Percentiles rank a stretch among this genome's conserved stretches.
phyloP scores from a whole-genome alignment of 1,140 invertebrate species.

The Neelides sp. region DNA sequence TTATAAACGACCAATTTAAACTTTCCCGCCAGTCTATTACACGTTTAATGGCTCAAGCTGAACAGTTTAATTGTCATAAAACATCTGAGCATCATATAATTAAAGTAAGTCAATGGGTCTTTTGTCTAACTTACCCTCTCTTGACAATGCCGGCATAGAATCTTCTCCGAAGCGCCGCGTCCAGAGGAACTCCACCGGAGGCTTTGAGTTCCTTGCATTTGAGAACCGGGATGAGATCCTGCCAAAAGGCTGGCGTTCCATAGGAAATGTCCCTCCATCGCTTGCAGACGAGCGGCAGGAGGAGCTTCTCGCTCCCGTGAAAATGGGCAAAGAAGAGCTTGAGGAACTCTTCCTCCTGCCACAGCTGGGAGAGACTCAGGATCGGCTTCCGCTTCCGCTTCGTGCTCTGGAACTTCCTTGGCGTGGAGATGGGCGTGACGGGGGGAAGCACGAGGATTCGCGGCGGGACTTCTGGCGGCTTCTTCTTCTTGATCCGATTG shows the following conservation, averaged over 20 bases:
- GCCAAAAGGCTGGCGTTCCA: constrained; percentile 17
- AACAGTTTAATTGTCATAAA: no score
- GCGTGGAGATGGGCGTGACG: background rate
- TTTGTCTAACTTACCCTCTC: constrained; percentile 29
- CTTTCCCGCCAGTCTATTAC: no score
- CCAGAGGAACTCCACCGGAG: constrained; percentile 13
- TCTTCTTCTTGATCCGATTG: constrained; percentile 29
- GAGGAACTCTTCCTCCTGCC: constrained; percentile 26
- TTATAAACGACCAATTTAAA: no score
- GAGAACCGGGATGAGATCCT: constrained; percentile 27
- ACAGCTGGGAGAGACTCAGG: constrained; percentile 9
- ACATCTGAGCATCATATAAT: no score
- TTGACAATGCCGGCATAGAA: constrained; percentile 28
- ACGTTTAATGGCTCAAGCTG: no score
- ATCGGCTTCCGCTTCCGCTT: constrained; percentile 18
- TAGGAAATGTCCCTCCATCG: background rate
- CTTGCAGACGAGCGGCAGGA: constrained; percentile 24
- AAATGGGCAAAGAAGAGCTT: constrained; percentile 25
- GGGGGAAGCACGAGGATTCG: constrained; percentile 9
- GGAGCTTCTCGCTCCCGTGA: constrained; percentile 25
- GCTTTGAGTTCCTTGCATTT: constrained; percentile 29
- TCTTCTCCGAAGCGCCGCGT: constrained; percentile 22
- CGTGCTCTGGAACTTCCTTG: constrained; percentile 15
- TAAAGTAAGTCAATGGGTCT: no score
- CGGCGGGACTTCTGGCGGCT: constrained; percentile 28